Percentiles rank a stretch among this genome's conserved stretches.
phyloP scores from a whole-genome alignment of 2,113 vertebrate genomes.

The Sphyrna mokarran region DNA sequence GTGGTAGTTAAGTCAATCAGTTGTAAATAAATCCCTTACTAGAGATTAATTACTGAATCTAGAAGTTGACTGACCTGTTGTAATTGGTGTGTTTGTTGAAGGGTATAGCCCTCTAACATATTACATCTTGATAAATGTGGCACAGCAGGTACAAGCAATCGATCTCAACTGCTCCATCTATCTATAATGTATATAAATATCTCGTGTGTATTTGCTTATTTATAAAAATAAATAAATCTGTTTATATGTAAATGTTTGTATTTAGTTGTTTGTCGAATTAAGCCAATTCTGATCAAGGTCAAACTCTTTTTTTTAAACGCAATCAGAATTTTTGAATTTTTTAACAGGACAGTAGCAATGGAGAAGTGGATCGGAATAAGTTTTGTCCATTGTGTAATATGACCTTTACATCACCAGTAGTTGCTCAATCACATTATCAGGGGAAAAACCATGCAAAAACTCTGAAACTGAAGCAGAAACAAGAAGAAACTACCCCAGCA shows the following conservation, averaged over 20 bases:
- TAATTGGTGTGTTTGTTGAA: background rate
- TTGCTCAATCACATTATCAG: conserved; percentile 90
- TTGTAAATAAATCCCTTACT: background rate
- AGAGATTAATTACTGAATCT: background rate
- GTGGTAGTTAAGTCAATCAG: background rate
- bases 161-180: background rate
- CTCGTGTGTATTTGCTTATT: background rate
- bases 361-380: conserved; percentile 73
- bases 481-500: conserved; percentile 59
- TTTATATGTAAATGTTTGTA: background rate
- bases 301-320: background rate
- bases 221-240: background rate
- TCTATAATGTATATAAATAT: background rate
- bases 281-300: background rate
- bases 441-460: conserved; percentile 79
- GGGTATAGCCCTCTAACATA: background rate
- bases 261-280: background rate
- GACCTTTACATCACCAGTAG: conserved; percentile 82
- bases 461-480: conserved; percentile 74
- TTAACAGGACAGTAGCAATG: conserved; percentile 62
- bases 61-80: background rate
- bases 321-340: conserved; percentile 35
- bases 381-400: conserved; percentile 87
- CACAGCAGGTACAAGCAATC: background rate
- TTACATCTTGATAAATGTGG: background rate